Evolutionary conservation across 2,888 invertebrate genomes (phyloP).

Genomic region (Apodemia duryi): DNA sequence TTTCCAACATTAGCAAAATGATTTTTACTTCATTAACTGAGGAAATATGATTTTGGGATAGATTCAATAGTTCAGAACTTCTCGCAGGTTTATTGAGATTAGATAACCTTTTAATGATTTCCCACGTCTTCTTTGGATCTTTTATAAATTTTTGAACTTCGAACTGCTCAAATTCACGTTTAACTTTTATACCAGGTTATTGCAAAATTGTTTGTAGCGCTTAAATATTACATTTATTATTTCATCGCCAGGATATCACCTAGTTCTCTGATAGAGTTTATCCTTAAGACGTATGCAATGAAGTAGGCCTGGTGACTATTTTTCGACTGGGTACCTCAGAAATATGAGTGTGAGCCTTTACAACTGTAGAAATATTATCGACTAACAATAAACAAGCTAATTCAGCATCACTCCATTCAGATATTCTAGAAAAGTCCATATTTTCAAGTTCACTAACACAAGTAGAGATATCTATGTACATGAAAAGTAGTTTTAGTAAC

Average conservation of each 20-base stretch:
- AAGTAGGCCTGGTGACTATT: not conserved
- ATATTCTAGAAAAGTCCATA: not conserved
- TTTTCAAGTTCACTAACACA: too few relatives aligned
- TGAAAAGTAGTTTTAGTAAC: too few relatives aligned
- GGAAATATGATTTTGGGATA: not conserved
- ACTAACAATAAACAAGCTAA: not conserved
- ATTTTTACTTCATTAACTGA: slow-evolving; percentile 1
- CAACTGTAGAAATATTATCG: not conserved
- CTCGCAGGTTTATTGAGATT: not conserved
- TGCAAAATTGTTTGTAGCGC: not conserved
- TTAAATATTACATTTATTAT: not conserved
- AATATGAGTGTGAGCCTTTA: too few relatives aligned
- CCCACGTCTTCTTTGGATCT: not conserved
- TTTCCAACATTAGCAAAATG: not conserved
- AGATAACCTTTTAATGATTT: not conserved
- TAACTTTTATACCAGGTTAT: not conserved
- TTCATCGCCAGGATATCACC: not conserved
- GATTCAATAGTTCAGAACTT: not conserved
- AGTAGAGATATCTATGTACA: too few relatives aligned
- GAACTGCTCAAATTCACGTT: not conserved
- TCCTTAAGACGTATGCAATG: not conserved
- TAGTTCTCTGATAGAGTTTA: not conserved
- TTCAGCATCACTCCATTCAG: not conserved
- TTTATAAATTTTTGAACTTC: not conserved
- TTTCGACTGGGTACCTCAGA: not conserved